These are phyloP conservation scores for Hirudo medicinalis DNA, from an alignment of 1,140 invertebrate genomes.

Conservation along the genomic window DNA sequence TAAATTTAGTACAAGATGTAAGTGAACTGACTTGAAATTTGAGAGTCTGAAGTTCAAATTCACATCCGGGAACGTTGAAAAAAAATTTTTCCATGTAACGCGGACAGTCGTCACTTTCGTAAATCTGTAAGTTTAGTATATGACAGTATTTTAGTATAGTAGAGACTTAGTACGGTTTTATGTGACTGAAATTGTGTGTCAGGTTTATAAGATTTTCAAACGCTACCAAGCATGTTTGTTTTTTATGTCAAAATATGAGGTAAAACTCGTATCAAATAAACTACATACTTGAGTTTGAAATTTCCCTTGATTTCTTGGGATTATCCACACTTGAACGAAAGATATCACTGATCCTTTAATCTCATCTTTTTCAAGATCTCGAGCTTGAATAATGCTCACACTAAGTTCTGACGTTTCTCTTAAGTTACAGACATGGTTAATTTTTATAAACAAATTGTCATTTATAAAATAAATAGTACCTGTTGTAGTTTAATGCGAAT, in stretches of 20 bases:
- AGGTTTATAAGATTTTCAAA: no score
- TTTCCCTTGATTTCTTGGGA: conserved; percentile 1
- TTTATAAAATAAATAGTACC: neutral
- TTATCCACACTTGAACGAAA: neutral
- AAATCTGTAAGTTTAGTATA: neutral
- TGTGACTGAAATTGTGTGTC: no score
- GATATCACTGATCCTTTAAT: conserved; percentile 25
- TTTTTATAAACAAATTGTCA: no score
- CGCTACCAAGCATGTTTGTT: no score
- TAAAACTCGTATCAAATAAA: no score
- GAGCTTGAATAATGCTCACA: conserved; percentile 61
- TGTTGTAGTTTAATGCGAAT: neutral
- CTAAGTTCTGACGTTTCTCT: conserved; percentile 48
- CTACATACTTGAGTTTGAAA: neutral
- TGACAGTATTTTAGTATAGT: no score
- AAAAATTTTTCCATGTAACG: neutral
- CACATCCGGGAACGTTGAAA: conserved; percentile 6
- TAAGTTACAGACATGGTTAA: neutral
- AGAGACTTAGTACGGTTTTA: no score
- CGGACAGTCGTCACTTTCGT: neutral
- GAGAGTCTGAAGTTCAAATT: neutral
- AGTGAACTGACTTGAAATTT: neutral
- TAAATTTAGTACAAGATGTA: neutral
- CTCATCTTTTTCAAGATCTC: conserved; percentile 52
- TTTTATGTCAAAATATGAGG: no score